phyloP scores from a whole-genome alignment of 2,113 vertebrate genomes.

The Tetrax tetrax region DNA sequence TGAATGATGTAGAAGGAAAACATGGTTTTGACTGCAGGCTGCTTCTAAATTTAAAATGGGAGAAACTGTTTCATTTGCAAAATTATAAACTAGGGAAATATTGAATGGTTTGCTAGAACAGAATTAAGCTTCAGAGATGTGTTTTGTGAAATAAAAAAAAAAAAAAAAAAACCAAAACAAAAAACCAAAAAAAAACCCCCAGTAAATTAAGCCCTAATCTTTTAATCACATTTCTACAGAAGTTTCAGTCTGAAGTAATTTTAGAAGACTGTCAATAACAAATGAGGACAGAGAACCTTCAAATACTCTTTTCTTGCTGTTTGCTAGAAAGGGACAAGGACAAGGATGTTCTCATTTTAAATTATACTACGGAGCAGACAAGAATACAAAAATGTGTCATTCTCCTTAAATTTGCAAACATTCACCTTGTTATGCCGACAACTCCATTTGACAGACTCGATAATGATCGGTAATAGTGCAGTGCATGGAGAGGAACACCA shows the following conservation, averaged over 20 bases:
- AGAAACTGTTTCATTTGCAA: neutral
- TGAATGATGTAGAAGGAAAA: too few relatives aligned
- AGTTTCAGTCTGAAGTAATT: neutral
- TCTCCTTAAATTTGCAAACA: constrained; percentile 1
- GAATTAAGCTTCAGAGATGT: neutral
- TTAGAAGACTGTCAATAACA: neutral
- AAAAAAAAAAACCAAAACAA: too few relatives aligned
- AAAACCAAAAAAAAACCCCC: too few relatives aligned
- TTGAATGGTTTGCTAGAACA: neutral
- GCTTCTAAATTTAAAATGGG: neutral
- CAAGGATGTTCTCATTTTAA: neutral
- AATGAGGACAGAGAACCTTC: neutral
- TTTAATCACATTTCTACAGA: neutral
- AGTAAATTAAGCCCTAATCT: neutral
- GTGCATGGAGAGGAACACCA: neutral
- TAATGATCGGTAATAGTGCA: neutral
- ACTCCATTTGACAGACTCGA: neutral
- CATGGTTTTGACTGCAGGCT: neutral
- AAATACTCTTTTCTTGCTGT: neutral
- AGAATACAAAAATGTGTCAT: constrained; percentile 10
- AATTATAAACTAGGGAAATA: neutral
- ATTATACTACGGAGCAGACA: neutral
- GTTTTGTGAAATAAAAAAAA: neutral
- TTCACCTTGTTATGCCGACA: constrained; percentile 10
- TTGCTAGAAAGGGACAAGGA: neutral